Evolutionary conservation across 2,888 invertebrate species (phyloP).

Genomic region (Chaitophorus viminalis): DNA sequence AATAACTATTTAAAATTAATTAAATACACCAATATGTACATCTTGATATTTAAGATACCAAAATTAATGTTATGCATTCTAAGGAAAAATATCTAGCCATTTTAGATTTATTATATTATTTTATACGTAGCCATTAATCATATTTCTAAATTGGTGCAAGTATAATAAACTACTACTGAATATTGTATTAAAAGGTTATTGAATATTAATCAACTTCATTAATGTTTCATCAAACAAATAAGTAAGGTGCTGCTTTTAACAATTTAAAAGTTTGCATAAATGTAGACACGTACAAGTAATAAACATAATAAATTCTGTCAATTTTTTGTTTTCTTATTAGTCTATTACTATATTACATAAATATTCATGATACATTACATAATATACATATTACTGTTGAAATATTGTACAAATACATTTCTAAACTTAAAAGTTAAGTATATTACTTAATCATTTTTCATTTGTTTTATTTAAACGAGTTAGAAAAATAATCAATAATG

Average conservation of each 20-base stretch:
- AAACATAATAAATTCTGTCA: too few relatives aligned
- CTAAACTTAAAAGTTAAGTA: too few relatives aligned
- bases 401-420: too few relatives aligned
- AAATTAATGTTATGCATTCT: background rate
- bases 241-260: background rate
- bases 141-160: background rate
- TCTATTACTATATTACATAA: background rate
- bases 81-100: background rate
- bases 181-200: background rate
- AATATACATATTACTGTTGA: too few relatives aligned
- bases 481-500: too few relatives aligned
- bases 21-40: background rate
- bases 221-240: background rate
- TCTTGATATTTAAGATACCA: background rate
- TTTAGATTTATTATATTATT: background rate
- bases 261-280: background rate
- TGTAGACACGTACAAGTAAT: background rate
- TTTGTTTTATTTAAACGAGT: too few relatives aligned
- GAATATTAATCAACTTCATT: background rate
- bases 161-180: background rate
- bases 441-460: too few relatives aligned
- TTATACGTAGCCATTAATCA: background rate
- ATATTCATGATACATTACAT: too few relatives aligned
- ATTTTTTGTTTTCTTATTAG: background rate
- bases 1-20: background rate